Base-by-base conservation (phyloP, 2,113 vertebrate genomes). In the Furnarius figulus region DNA sequence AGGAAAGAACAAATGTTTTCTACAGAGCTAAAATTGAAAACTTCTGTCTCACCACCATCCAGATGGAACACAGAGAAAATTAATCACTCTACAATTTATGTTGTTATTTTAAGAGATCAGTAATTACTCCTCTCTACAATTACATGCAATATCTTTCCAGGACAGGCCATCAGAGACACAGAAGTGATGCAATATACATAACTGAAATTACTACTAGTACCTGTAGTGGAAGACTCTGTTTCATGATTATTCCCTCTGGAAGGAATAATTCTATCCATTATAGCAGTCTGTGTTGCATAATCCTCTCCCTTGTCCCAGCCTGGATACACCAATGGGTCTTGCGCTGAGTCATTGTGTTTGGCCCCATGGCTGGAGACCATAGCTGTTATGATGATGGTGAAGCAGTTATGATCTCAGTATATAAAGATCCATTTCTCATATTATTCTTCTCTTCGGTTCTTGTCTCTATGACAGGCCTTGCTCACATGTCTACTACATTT, bases 301-400 rank as follows among this genome's bases (percentile, higher is more conserved):
- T 89, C 55, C 46, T 94, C 53, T 94, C 49, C 15, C 49, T 82
- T 18, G 33, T 89, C 58, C 96, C 74, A 83, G 4, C 23, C 53
- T 42, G 78, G 85, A 14, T 66, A 59, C 59, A 50, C 9, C 71
- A 49, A 12, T 2, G 50, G n/a, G 8, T 89, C 94, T 49, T 66
- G 71, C 0, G 5, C 6, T 46, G 94, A 91, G 81, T 94, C 5
- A 1, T 95, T 95, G 87, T 91, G 65, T 82, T 37, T 95, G 84
- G 66, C 44, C 46, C 37, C 91, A 2, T 5, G 70, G 76, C 2
- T 62, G 75, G 85, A 74, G 58, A 28, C 62, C 66, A 39, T 4
- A 96, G 94, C 95, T 96, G 91, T 95, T 87, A 70, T 82, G 84
- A 65, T 82, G 91, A 95, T 85, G 93, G 77, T 96, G 93, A 97